phyloP scores from a whole-genome alignment of 2,113 vertebrate species.

The Peromyscus polionotus region DNA sequence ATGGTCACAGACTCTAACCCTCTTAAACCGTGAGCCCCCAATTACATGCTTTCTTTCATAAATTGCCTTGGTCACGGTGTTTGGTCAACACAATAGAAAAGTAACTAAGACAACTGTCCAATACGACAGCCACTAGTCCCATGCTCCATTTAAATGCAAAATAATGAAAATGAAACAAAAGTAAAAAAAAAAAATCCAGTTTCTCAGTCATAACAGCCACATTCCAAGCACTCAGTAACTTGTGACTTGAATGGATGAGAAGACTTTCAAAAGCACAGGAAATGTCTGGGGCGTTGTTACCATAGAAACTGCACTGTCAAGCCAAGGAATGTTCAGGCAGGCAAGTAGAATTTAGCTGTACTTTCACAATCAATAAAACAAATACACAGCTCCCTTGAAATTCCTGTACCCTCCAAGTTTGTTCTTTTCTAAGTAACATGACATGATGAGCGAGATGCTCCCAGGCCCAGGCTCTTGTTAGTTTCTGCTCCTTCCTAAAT shows the following conservation, averaged over 20 bases:
- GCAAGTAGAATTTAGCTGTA: neutral
- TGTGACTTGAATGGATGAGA: neutral
- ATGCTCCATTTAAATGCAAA: neutral
- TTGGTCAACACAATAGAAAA: neutral
- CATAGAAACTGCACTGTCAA: neutral
- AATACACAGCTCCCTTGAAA: neutral
- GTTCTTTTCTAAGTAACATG: neutral
- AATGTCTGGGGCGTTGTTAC: neutral
- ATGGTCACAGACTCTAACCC: neutral
- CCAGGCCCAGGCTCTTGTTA: neutral
- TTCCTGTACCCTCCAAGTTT: neutral
- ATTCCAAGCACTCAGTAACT: neutral
- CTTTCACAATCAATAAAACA: neutral
- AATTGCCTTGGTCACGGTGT: neutral
- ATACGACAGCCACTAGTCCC: neutral
- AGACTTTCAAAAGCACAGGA: neutral
- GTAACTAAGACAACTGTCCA: neutral
- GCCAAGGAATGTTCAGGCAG: neutral
- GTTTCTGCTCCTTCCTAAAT: neutral
- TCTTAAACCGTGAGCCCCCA: neutral
- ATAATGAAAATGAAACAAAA: constrained; percentile 20
- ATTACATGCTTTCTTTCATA: neutral
- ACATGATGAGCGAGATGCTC: neutral
- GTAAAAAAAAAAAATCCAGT: neutral
- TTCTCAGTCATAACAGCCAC: neutral